phyloP scores from a whole-genome alignment of 2,113 vertebrate species.

The Himantopus leucocephalus region DNA sequence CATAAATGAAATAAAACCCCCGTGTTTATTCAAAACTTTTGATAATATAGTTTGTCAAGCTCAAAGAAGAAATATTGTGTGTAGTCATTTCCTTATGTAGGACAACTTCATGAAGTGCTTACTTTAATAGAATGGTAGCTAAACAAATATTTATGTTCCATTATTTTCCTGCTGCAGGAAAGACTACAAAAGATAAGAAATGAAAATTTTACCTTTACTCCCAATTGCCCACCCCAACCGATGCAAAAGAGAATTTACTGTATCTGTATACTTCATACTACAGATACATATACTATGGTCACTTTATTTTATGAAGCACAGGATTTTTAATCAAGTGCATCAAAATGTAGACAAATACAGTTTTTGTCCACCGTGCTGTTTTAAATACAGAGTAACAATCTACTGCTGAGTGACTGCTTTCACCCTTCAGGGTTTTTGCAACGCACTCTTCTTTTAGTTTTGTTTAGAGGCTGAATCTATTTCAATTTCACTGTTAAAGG shows the following conservation, averaged over 20 bases:
- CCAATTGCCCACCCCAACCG: background rate
- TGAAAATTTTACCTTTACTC: background rate
- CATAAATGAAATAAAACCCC: background rate
- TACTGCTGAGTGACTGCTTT: background rate
- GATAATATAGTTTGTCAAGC: background rate
- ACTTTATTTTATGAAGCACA: background rate
- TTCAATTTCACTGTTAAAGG: background rate
- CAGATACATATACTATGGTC: background rate
- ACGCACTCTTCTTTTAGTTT: background rate
- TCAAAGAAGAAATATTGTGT: background rate
- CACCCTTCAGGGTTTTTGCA: background rate
- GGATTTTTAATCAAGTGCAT: background rate
- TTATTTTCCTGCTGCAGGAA: background rate
- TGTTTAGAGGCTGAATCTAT: background rate
- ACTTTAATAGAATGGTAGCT: background rate
- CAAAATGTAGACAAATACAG: background rate
- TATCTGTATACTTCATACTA: background rate
- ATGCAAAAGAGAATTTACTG: background rate
- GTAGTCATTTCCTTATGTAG: background rate
- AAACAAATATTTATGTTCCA: background rate
- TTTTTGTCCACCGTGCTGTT: background rate
- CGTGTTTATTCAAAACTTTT: background rate
- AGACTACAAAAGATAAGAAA: background rate
- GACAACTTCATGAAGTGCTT: background rate
- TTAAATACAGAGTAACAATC: background rate